A percentile compares a stretch with the other conserved stretches of the same genome.
Conservation (phyloP, 2,888 invertebrate genomes). For the Acleris holmiana region DNA sequence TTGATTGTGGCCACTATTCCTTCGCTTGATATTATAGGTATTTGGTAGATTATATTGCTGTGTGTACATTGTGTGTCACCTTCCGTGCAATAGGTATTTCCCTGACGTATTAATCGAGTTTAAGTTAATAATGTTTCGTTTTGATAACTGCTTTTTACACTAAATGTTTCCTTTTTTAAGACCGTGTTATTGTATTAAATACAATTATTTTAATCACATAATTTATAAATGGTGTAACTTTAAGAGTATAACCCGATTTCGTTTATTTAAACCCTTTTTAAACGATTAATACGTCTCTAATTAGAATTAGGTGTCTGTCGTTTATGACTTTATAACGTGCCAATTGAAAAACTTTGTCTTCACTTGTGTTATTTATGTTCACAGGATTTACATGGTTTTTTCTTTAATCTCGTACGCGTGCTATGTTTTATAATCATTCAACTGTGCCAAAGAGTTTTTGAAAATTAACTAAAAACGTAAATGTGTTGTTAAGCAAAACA, state of each 20-base stretch:
- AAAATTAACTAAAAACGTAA: too few species aligned
- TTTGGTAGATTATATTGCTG: constrained; percentile 26
- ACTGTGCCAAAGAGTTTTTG: constrained; percentile 13
- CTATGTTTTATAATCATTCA: neutral
- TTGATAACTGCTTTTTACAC: neutral
- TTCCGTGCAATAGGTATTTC: constrained; percentile 14
- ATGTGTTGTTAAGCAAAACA: too few species aligned
- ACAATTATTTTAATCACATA: too few species aligned
- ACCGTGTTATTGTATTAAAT: too few species aligned
- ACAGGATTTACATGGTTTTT: constrained; percentile 21
- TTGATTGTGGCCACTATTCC: constrained; percentile 34
- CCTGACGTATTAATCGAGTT: constrained; percentile 23
- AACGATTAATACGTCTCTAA: constrained; percentile 22
- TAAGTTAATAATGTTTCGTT: neutral
- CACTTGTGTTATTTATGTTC: constrained; percentile 13
- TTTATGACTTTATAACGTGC: constrained; percentile 14
- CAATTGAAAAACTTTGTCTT: constrained; percentile 7
- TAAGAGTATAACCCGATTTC: too few species aligned
- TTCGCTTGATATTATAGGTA: constrained; percentile 23
- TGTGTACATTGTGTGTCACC: constrained; percentile 30
- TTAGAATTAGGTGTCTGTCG: constrained; percentile 4
- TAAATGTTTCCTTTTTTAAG: too few species aligned
- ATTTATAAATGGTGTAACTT: too few species aligned
- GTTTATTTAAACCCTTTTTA: neutral
- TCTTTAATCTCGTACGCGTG: constrained; percentile 34